Evolutionary conservation across 2,797 vertebrate genomes (phyloP).

Genomic region (Poecilia picta): DNA sequence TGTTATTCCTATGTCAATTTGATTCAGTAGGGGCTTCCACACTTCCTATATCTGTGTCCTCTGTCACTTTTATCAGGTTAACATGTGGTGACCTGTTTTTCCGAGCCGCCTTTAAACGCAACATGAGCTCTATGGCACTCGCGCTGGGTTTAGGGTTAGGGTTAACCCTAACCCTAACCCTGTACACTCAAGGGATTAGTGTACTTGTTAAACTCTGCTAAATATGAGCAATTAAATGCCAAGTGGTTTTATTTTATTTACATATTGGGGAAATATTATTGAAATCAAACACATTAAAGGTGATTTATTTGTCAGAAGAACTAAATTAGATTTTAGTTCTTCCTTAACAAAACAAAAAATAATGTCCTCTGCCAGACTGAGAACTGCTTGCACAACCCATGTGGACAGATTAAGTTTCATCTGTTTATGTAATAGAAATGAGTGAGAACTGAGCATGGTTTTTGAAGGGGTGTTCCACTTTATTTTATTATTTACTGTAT

Average conservation of each 20-base stretch:
- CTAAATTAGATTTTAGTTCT: background rate
- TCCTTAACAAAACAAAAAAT: background rate
- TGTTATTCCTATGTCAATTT: too few species aligned
- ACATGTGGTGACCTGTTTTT: too few species aligned
- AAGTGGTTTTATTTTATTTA: too few species aligned
- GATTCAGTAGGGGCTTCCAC: too few species aligned
- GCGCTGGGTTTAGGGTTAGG: too few species aligned
- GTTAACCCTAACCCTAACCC: too few species aligned
- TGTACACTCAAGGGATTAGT: background rate
- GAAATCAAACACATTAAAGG: background rate
- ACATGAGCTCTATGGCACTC: too few species aligned
- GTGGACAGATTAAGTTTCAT: background rate
- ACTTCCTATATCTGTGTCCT: too few species aligned
- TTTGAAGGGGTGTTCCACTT: background rate
- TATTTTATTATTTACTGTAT: too few species aligned
- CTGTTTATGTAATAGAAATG: background rate
- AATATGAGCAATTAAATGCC: background rate
- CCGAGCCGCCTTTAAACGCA: too few species aligned
- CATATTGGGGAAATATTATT: too few species aligned
- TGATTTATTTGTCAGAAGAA: background rate
- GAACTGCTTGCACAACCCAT: background rate
- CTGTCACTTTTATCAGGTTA: too few species aligned
- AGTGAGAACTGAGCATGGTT: background rate
- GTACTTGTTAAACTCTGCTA: background rate
- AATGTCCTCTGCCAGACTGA: background rate